phyloP scores from a whole-genome alignment of 1,140 invertebrate species.

The Thalassaphorura encarpata region DNA sequence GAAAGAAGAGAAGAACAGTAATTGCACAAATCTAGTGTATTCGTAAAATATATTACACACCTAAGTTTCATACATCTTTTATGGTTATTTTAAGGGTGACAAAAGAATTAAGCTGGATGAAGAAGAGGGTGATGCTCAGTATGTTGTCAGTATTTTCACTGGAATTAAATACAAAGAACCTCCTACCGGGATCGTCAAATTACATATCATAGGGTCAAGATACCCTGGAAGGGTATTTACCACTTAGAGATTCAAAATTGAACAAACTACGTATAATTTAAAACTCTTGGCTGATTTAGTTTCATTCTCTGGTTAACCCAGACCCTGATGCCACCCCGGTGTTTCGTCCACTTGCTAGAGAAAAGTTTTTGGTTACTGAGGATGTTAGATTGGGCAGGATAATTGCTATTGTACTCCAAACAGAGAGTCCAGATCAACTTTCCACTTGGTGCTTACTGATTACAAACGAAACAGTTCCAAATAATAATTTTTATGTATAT shows the following conservation, averaged over 20 bases:
- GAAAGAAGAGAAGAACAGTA: too few relatives aligned
- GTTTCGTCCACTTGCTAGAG: not conserved
- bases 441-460: slow-evolving; percentile 1
- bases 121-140: not conserved
- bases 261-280: not conserved
- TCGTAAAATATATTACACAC: too few relatives aligned
- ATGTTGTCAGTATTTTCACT: not conserved
- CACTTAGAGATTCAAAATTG: not conserved
- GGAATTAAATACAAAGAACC: not conserved
- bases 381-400: slow-evolving; percentile 4
- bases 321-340: not conserved
- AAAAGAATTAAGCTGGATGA: too few relatives aligned
- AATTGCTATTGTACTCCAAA: not conserved
- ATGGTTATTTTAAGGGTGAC: too few relatives aligned
- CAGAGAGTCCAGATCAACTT: not conserved
- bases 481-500: not conserved
- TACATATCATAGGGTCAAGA: not conserved
- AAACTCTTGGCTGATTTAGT: not conserved
- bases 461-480: not conserved
- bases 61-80: too few relatives aligned
- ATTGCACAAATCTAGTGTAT: too few relatives aligned
- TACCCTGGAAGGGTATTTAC: not conserved
- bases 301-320: not conserved
- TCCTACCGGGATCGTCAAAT: not conserved
- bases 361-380: slow-evolving; percentile 7